Evolutionary conservation across 92 coral and sea anemone species (phyloP).

Genomic region (Porites rus): DNA sequence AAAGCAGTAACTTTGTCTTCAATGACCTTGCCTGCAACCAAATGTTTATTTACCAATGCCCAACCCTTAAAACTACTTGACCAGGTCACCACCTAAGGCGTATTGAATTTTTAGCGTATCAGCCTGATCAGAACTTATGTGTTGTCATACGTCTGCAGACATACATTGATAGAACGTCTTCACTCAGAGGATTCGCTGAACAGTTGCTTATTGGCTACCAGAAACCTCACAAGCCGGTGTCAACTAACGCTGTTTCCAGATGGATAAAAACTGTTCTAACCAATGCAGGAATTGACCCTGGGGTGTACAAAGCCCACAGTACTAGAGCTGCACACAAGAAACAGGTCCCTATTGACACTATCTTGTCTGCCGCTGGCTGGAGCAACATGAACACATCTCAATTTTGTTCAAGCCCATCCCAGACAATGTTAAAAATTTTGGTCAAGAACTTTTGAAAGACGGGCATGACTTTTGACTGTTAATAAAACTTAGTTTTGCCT

Average conservation of each 20-base stretch:
- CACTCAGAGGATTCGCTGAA: constrained; percentile 1
- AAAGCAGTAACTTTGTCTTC: constrained; percentile 36
- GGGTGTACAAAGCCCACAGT: neutral
- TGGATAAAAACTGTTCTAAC: constrained; percentile 36
- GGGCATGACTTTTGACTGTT: constrained; percentile 1
- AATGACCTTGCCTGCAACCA: constrained; percentile 26
- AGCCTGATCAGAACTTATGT: too few relatives aligned
- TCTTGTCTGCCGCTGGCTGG: constrained; percentile 61
- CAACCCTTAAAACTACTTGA: neutral
- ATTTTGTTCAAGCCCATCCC: constrained; percentile 55
- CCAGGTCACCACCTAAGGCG: too few relatives aligned
- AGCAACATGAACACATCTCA: constrained; percentile 44
- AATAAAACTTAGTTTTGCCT: neutral
- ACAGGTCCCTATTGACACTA: constrained; percentile 55
- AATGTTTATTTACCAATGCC: constrained; percentile 41
- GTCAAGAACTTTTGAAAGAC: neutral
- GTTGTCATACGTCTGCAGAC: constrained; percentile 21
- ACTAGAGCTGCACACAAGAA: constrained; percentile 27
- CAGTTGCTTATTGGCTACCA: constrained; percentile 64
- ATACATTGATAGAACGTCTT: constrained; percentile 40
- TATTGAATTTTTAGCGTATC: too few relatives aligned
- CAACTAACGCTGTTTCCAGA: constrained; percentile 55
- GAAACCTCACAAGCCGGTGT: constrained; percentile 60
- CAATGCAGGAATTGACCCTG: constrained; percentile 60
- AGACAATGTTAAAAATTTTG: constrained; percentile 6